Evolutionary conservation across 2,888 invertebrate species (phyloP), one percentile per base, ranked within the genome.

Genomic region (Eristalis pertinax): DNA sequence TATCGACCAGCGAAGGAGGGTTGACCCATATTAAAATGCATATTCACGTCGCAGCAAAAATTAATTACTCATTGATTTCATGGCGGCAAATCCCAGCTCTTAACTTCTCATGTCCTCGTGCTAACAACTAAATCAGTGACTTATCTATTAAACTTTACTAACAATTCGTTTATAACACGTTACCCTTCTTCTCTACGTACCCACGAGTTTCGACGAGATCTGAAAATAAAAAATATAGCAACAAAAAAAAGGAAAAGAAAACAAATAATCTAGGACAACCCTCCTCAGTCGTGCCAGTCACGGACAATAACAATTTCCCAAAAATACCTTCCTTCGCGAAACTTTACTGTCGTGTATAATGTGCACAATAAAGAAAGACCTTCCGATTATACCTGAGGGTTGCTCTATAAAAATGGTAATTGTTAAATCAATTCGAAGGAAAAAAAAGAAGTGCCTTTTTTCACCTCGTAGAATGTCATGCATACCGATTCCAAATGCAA

Each of bases 271-370:
- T 75, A 70, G 79, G 76, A 72, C 76, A 81, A 75, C 56, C 58
- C 50, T 22, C 38, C 22, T 64, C 58, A 60, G 60, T 60, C 41
- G 85, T 85, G 64, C 85, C 85, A 81, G 85, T 85, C 81, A 85
- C 85, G 77, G 77, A 63, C 68, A 80, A 73, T 73, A 73, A 73
- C 60, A 69, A 81, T 81, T 81, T 77, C 41, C 76, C 85, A 73
- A 77, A 80, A 85, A 81, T 85, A 84, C 80, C n/a, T 65, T 73
- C 19, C 60, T 50, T 58, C 41, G 58, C 22, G 58, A 70, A 60
- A 79, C 50, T 72, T 80, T 41, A 64, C 56, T 84, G 50, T 70
- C 75, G 70, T 79, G 75, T 56, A 63, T 50, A 70, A 69, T 56
- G 69, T 50, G 19, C 43, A 63, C 8, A 73, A 78, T 64, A 69